Evolutionary conservation across 1,140 invertebrate species (phyloP).

Genomic region (Arion vulgaris): DNA sequence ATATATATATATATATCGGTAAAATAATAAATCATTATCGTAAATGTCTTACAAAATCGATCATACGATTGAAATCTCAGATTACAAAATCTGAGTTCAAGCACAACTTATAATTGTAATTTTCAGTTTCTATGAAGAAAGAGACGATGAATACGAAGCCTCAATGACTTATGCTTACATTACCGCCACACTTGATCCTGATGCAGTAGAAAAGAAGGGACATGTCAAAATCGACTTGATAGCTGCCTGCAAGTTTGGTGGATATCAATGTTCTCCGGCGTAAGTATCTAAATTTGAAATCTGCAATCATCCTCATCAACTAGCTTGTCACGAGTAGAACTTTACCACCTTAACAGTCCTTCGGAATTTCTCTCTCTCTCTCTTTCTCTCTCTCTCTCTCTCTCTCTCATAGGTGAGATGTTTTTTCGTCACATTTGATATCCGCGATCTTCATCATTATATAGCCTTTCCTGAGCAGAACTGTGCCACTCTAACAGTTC

Average conservation of each 20-base stretch:
- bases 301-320: background rate
- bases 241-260: constrained; percentile 55
- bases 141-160: constrained; percentile 44
- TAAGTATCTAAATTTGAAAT: constrained; percentile 44
- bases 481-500: too few relatives aligned
- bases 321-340: too few relatives aligned
- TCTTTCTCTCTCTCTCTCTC: too few relatives aligned
- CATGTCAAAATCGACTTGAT: constrained; percentile 58
- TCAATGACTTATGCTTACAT: constrained; percentile 48
- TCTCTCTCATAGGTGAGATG: background rate
- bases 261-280: constrained; percentile 59
- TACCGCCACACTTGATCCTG: constrained; percentile 32
- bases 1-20: too few relatives aligned
- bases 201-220: constrained; percentile 47
- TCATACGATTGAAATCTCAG: too few relatives aligned
- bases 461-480: too few relatives aligned
- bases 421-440: background rate
- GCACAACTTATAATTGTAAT: background rate
- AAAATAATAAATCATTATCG: too few relatives aligned
- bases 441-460: too few relatives aligned
- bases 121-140: constrained; percentile 48
- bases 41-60: too few relatives aligned
- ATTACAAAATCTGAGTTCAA: too few relatives aligned
- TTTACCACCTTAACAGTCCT: too few relatives aligned
- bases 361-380: too few relatives aligned